These are phyloP conservation scores for Zonotrichia albicollis DNA, from an alignment of 2,797 vertebrate genomes.

Conservation along the genomic window DNA sequence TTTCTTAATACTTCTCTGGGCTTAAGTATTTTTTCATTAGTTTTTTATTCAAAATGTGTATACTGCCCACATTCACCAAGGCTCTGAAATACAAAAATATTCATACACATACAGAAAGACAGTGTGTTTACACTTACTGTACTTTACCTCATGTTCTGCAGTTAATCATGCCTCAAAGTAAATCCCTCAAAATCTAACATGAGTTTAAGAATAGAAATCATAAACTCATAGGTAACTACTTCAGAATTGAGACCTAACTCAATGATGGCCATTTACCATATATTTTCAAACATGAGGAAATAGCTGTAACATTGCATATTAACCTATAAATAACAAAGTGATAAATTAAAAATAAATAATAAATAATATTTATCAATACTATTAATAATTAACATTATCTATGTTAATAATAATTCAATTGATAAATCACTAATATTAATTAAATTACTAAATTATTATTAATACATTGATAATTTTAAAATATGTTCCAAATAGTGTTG, in stretches of 20 bases:
- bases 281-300: not conserved
- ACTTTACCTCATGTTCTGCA: not conserved
- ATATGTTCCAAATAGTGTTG: not conserved
- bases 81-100: not conserved
- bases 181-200: not conserved
- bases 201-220: not conserved
- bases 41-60: not conserved
- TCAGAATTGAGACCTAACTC: not conserved
- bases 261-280: not conserved
- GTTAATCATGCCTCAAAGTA: not conserved
- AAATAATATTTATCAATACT: not conserved
- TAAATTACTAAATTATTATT: not conserved
- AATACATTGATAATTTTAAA: not conserved
- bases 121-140: not conserved
- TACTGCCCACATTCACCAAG: not conserved
- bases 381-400: not conserved
- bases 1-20: not conserved
- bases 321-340: not conserved
- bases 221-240: not conserved
- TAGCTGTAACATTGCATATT: rapidly evolving
- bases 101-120: not conserved
- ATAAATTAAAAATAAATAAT: not conserved
- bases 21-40: not conserved
- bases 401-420: not conserved
- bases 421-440: not conserved